These are phyloP conservation scores for Panulirus ornatus DNA, from an alignment of 1,140 invertebrate species.

Conservation along the genomic window DNA sequence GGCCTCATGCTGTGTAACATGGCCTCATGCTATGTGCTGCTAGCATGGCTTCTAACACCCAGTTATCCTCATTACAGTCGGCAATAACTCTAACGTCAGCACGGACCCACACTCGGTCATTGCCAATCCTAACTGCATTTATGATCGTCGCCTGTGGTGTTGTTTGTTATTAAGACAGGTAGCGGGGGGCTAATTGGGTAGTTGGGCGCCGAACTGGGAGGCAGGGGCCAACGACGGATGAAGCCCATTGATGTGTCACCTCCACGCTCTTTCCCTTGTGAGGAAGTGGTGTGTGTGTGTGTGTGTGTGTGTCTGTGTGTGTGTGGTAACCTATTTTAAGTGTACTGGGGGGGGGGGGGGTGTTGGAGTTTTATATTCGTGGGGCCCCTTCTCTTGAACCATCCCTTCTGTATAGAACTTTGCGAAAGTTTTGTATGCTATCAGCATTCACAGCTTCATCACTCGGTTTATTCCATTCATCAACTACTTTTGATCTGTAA, in stretches of 20 bases:
- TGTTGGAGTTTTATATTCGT: too few relatives aligned
- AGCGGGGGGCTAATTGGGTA: conserved; percentile 65
- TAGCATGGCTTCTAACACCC: too few relatives aligned
- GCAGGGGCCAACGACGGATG: conserved; percentile 14
- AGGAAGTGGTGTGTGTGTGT: background rate
- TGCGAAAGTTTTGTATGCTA: too few relatives aligned
- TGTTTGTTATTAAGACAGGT: conserved; percentile 56
- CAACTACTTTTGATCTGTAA: too few relatives aligned
- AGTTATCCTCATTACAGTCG: background rate
- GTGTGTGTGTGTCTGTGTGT: too few relatives aligned
- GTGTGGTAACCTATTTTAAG: background rate
- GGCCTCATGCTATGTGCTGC: too few relatives aligned
- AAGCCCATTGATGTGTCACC: conserved; percentile 57
- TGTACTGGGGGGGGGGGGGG: background rate
- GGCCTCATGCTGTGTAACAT: too few relatives aligned
- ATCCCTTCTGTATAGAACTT: too few relatives aligned
- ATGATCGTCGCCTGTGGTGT: conserved; percentile 45
- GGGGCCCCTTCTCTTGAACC: too few relatives aligned
- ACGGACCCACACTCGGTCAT: background rate
- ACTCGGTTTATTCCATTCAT: too few relatives aligned
- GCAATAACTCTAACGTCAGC: background rate
- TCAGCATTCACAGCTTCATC: too few relatives aligned
- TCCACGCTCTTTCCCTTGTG: conserved; percentile 17
- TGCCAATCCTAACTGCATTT: conserved; percentile 47
- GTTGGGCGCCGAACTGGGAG: conserved; percentile 56